A percentile compares a stretch with the other conserved stretches of the same genome.
phyloP scores from a whole-genome alignment of 1,140 invertebrate genomes.

The Nephila pilipes region DNA sequence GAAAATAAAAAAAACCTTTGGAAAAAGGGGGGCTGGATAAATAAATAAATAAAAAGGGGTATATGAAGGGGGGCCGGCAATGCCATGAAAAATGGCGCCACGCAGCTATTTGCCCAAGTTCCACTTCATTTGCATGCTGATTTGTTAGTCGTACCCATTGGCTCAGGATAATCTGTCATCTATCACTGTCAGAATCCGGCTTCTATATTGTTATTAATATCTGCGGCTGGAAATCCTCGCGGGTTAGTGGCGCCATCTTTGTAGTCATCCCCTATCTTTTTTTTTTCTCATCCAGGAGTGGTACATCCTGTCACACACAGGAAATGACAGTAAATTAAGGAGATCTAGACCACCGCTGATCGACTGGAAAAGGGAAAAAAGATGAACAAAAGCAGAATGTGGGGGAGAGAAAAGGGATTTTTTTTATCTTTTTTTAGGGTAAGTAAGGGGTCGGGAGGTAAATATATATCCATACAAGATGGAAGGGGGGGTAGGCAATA shows the following conservation, averaged over 20 bases:
- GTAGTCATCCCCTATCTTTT: slow-evolving; percentile 41
- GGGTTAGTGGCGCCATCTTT: slow-evolving; percentile 56
- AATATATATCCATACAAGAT: slow-evolving; percentile 38
- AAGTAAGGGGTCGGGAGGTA: slow-evolving; percentile 44
- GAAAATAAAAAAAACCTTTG: not conserved
- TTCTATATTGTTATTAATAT: slow-evolving; percentile 77
- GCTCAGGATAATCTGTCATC: slow-evolving; percentile 73
- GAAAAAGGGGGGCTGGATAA: slow-evolving; percentile 37
- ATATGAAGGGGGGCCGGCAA: not conserved
- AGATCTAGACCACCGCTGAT: slow-evolving; percentile 70
- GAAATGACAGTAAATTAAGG: slow-evolving; percentile 76
- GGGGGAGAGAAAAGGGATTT: not conserved
- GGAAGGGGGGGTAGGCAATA: not conserved
- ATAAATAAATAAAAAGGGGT: slow-evolving; percentile 56
- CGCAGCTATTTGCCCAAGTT: slow-evolving; percentile 73
- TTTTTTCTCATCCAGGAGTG: not conserved
- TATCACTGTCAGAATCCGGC: slow-evolving; percentile 75
- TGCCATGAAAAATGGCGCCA: slow-evolving; percentile 76
- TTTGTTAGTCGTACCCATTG: slow-evolving; percentile 75
- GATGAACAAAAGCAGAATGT: slow-evolving; percentile 10
- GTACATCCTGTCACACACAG: slow-evolving; percentile 72
- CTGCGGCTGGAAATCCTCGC: slow-evolving; percentile 62
- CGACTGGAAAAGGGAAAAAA: slow-evolving; percentile 64
- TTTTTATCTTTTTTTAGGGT: not conserved
- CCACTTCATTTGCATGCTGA: slow-evolving; percentile 77